Conservation (phyloP, 2,888 invertebrate genomes). For the Nemotelus nigrinus region DNA sequence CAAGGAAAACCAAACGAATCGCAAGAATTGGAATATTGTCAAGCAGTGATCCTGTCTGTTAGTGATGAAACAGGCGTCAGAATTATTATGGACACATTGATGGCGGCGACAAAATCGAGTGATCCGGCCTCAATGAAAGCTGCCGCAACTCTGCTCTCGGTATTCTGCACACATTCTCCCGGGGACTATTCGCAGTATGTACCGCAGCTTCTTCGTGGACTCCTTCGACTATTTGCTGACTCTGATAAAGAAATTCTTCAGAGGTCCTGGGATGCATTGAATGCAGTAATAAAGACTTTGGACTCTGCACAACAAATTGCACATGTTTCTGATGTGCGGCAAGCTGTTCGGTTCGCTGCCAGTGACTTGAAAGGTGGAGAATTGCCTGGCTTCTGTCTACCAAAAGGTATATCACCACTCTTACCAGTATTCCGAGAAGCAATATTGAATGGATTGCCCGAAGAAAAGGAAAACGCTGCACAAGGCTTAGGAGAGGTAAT, state of each 20-base stretch:
- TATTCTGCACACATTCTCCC: constrained; percentile 89
- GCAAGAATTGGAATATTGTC: constrained; percentile 89
- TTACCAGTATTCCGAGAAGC: constrained; percentile 96
- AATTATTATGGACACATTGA: constrained; percentile 85
- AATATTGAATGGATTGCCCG: constrained; percentile 92
- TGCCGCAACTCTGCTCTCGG: constrained; percentile 86
- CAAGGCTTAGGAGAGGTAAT: constrained; percentile 81
- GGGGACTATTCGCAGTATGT: constrained; percentile 89
- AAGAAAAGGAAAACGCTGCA: constrained; percentile 95
- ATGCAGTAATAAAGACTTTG: constrained; percentile 87
- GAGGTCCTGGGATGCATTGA: constrained; percentile 91
- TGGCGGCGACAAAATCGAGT: constrained; percentile 78
- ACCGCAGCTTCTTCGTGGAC: constrained; percentile 85
- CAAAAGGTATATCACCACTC: constrained; percentile 93
- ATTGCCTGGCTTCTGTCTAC: constrained; percentile 91
- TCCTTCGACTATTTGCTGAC: constrained; percentile 86
- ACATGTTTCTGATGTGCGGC: constrained; percentile 89
- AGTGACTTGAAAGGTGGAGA: constrained; percentile 83
- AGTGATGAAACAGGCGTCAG: constrained; percentile 87
- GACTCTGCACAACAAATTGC: constrained; percentile 85
- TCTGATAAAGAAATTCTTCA: constrained; percentile 81
- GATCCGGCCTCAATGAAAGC: constrained; percentile 76
- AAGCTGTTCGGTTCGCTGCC: constrained; percentile 90
- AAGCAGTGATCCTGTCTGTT: constrained; percentile 91
- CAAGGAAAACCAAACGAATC: constrained; percentile 73